Conservation (phyloP, 2,113 vertebrate species). For the Uria lomvia region DNA sequence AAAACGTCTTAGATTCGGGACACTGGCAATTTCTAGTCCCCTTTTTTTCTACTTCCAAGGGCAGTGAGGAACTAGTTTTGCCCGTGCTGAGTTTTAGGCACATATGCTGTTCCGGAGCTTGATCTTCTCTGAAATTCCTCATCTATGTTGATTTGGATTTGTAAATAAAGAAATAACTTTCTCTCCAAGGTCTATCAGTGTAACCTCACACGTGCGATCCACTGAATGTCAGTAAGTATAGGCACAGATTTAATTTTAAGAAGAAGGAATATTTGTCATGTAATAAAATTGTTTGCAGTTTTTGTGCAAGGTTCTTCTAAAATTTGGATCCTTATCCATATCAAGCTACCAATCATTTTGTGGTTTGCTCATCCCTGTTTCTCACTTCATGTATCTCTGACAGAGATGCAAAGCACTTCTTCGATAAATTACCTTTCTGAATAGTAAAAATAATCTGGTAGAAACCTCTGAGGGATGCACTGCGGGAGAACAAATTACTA, state of each 20-base stretch:
- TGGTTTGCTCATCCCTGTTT: slow-evolving; percentile 10
- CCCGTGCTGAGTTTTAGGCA: background rate
- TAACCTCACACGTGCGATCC: background rate
- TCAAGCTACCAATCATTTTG: slow-evolving; percentile 27
- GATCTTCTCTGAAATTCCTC: background rate
- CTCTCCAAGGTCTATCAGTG: background rate
- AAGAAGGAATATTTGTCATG: background rate
- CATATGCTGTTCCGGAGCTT: background rate
- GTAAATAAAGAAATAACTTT: slow-evolving; percentile 8
- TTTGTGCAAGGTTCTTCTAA: background rate
- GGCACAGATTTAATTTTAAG: background rate
- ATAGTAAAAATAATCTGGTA: slow-evolving; percentile 57
- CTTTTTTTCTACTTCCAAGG: background rate
- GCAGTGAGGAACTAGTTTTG: background rate
- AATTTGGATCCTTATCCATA: slow-evolving; percentile 10
- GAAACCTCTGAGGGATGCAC: slow-evolving; percentile 39
- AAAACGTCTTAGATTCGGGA: background rate
- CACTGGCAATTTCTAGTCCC: background rate
- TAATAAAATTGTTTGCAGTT: background rate
- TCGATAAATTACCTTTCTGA: slow-evolving; percentile 59
- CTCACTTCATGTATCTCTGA: slow-evolving; percentile 10
- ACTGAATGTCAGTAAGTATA: background rate
- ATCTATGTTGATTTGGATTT: background rate
- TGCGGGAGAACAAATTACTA: slow-evolving; percentile 44
- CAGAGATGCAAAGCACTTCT: slow-evolving; percentile 40